Evolutionary conservation across 2,888 invertebrate genomes (phyloP), one percentile per base, ranked within the genome.

Genomic region (Acutogordius australiensis): DNA sequence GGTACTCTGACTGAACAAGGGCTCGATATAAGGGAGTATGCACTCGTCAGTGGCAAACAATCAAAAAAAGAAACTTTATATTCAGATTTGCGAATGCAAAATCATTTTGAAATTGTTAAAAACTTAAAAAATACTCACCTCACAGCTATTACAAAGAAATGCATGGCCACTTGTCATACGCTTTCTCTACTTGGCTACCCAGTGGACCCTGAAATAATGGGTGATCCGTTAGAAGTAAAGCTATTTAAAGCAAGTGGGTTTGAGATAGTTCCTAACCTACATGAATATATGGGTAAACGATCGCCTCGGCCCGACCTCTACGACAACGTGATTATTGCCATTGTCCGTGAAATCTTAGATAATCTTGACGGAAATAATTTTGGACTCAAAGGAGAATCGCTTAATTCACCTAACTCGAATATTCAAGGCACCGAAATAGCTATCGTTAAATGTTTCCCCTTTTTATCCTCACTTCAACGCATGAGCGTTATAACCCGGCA

Each of bases 221-320:
- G 94, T 0, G 94, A 97, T 73, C 94, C 94, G 0, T 73, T 97
- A 28, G 94, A 97, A 69, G 74, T 94, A 29, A 87, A 84, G 77
- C 84, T 86, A 84, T 86, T 86, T 69, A 78, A 81, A 66, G 80
- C 8, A 28, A 29, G 18, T 29, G 29, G 29, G 18, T 57, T 4
- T 4, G 18, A 28, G 4, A 29, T 57, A 4, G 18, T 18, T 8
- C 4, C 27, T 30, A 57, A 30, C 8, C 28, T 18, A 13, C 58
- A 28, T 28, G 63, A 65, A 62, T 18, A 56, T 18, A 57, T 60
- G n/a, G 51, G 59, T 18, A 21, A 45, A 28, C 1, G 8, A 37
- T 13, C 8, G 8, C 37, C 8, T 37, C 8, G 8, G 18, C 8
- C 8, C 18, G 37, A 37, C 8, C 18, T 37, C 8, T 51, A 51